Conservation (phyloP, 92 coral and sea anemone species). For the Ricordea florida region DNA sequence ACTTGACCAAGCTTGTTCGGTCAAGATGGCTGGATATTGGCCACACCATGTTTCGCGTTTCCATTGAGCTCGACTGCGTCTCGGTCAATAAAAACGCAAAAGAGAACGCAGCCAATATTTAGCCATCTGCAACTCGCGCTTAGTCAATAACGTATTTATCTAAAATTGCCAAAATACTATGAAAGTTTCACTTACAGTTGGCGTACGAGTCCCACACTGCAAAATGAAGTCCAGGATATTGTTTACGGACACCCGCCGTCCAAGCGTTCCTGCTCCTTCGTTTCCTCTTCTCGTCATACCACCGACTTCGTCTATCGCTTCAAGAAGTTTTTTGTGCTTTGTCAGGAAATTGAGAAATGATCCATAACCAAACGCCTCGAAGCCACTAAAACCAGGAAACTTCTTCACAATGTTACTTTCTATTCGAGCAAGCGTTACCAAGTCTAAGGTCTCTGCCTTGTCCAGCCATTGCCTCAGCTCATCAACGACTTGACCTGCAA, state of each 20-base stretch:
- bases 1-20: too few relatives aligned
- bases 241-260: slow-evolving; percentile 10
- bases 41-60: too few relatives aligned
- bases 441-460: slow-evolving; percentile 50
- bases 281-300: slow-evolving; percentile 21
- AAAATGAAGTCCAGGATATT: slow-evolving; percentile 65
- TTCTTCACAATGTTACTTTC: slow-evolving; percentile 53
- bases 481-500: slow-evolving; percentile 37
- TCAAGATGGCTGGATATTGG: too few relatives aligned
- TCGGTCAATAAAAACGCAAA: too few relatives aligned
- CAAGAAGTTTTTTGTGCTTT: slow-evolving; percentile 65
- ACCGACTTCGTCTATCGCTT: slow-evolving; percentile 39
- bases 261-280: slow-evolving; percentile 1
- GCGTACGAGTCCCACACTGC: slow-evolving; percentile 75
- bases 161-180: not conserved
- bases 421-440: slow-evolving; percentile 51
- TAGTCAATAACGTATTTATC: too few relatives aligned
- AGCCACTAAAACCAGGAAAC: slow-evolving; percentile 70
- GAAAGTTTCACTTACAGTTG: slow-evolving; percentile 35
- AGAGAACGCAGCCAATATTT: too few relatives aligned
- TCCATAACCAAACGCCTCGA: slow-evolving; percentile 78
- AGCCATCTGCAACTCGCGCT: too few relatives aligned
- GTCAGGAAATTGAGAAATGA: slow-evolving; percentile 76
- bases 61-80: too few relatives aligned
- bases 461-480: slow-evolving; percentile 76